phyloP scores from a whole-genome alignment of 2,888 invertebrate genomes.

The Diarsia mendica region DNA sequence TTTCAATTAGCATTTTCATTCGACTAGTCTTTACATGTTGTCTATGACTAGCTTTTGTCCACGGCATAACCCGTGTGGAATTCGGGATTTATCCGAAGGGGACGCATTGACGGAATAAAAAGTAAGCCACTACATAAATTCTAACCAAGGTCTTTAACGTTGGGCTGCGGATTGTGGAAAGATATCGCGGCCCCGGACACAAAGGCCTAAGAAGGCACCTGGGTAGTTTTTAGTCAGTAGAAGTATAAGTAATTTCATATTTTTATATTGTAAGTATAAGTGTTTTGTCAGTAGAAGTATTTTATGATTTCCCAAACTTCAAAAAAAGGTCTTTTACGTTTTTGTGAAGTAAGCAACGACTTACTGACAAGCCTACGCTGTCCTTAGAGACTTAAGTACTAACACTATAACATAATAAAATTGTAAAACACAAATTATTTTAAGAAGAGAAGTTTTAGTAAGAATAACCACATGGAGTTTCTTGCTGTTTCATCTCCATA shows the following conservation, averaged over 20 bases:
- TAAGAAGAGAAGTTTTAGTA: background rate
- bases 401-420: background rate
- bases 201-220: too few relatives aligned
- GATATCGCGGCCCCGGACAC: too few relatives aligned
- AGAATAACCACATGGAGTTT: background rate
- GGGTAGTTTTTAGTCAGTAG: too few relatives aligned
- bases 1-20: constrained; percentile 10
- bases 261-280: too few relatives aligned
- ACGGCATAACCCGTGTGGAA: background rate
- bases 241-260: too few relatives aligned
- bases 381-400: too few relatives aligned
- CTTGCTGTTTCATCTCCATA: background rate
- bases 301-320: too few relatives aligned
- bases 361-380: too few relatives aligned
- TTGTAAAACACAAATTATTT: background rate
- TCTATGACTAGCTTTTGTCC: background rate
- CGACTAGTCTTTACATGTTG: background rate
- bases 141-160: background rate
- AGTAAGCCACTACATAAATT: background rate
- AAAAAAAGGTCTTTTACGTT: too few relatives aligned
- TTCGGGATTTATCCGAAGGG: background rate
- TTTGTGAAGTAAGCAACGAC: too few relatives aligned
- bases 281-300: too few relatives aligned
- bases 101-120: background rate
- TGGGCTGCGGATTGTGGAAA: too few relatives aligned